Conservation (phyloP, 2,888 invertebrate species). For the Drosophila monieri region DNA sequence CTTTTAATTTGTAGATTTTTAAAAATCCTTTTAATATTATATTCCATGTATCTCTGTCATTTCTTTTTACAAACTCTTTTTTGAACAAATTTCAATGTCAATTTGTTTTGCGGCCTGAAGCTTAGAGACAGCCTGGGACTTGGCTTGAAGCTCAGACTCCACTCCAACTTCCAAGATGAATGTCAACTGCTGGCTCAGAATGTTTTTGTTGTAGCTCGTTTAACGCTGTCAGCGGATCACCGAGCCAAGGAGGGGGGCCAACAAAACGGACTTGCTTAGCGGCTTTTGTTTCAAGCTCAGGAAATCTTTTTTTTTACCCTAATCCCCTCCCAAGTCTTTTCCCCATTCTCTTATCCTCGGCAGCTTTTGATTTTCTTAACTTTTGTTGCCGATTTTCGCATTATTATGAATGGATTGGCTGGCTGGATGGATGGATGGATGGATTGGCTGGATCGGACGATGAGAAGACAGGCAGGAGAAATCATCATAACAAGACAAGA, state of each 20-base stretch:
- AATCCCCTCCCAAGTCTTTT: neutral
- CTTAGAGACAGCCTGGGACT: constrained; percentile 40
- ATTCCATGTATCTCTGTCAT: too few relatives aligned
- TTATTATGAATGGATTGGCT: constrained; percentile 68
- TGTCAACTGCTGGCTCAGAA: constrained; percentile 28
- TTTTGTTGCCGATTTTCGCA: constrained; percentile 67
- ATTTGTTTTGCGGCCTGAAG: constrained; percentile 30
- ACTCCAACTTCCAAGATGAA: constrained; percentile 26
- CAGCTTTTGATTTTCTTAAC: constrained; percentile 67
- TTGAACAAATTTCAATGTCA: constrained; percentile 44
- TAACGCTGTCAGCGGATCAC: constrained; percentile 51
- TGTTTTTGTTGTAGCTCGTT: constrained; percentile 44
- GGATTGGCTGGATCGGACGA: constrained; percentile 13
- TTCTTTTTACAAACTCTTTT: constrained; percentile 12
- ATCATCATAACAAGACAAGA: constrained; percentile 77
- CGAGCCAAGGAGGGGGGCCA: neutral
- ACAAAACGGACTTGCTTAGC: constrained; percentile 46
- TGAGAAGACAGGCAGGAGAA: constrained; percentile 31
- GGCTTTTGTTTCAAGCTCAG: constrained; percentile 49
- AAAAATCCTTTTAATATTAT: too few relatives aligned
- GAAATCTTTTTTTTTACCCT: constrained; percentile 46
- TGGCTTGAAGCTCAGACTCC: neutral
- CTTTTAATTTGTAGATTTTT: too few relatives aligned
- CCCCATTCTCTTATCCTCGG: constrained; percentile 43
- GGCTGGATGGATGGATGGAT: constrained; percentile 27